phyloP scores from a whole-genome alignment of 2,888 invertebrate species.

The Allophyes oxyacanthae region DNA sequence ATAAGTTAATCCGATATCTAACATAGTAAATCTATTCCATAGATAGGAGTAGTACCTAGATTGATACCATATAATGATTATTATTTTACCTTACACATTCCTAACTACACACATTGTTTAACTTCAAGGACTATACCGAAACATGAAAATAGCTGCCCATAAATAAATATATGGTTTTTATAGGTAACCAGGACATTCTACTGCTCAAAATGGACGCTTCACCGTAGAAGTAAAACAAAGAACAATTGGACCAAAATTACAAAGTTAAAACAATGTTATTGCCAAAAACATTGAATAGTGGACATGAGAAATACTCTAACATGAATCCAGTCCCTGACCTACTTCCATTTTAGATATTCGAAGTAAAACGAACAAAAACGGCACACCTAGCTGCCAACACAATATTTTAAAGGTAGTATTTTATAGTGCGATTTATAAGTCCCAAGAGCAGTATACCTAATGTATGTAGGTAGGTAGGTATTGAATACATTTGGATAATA shows the following conservation, averaged over 20 bases:
- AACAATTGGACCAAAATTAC: constrained; percentile 28
- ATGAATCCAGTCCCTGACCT: constrained; percentile 53
- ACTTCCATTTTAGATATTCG: constrained; percentile 48
- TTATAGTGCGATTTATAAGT: constrained; percentile 28
- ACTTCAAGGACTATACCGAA: too few relatives aligned
- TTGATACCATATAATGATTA: too few relatives aligned
- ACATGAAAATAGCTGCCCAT: too few relatives aligned
- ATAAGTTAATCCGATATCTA: too few relatives aligned
- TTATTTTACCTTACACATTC: too few relatives aligned
- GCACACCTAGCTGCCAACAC: constrained; percentile 53
- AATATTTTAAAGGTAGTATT: constrained; percentile 42
- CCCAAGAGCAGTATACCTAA: constrained; percentile 2
- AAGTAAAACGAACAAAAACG: constrained; percentile 48
- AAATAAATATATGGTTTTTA: too few relatives aligned
- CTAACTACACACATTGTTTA: not conserved
- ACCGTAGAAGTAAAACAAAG: constrained; percentile 42
- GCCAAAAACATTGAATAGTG: constrained; percentile 51
- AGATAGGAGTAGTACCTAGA: too few relatives aligned
- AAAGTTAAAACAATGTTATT: constrained; percentile 45
- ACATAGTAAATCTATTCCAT: too few relatives aligned
- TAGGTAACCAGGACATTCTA: not conserved
- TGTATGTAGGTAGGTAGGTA: too few relatives aligned
- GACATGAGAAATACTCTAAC: constrained; percentile 32
- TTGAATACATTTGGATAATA: too few relatives aligned
- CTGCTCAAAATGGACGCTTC: constrained; percentile 3